Evolutionary conservation across 2,888 invertebrate species (phyloP).

Genomic region (Macrosoma leucophasiata): DNA sequence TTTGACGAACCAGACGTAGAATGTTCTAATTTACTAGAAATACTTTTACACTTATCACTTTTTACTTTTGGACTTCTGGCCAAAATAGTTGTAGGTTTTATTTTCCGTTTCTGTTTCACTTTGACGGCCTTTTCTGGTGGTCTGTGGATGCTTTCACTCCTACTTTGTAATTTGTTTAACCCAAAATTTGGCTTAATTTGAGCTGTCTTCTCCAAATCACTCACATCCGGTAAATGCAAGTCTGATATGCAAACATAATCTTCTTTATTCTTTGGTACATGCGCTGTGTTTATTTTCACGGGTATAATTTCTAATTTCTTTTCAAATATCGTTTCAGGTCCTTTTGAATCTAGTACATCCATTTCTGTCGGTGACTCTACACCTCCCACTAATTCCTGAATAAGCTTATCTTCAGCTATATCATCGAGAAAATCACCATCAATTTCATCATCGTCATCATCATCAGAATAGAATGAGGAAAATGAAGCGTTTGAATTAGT

Average conservation of each 20-base stretch:
- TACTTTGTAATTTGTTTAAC: constrained; percentile 55
- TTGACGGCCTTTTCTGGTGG: constrained; percentile 63
- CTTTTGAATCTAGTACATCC: constrained; percentile 58
- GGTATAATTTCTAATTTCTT: constrained; percentile 65
- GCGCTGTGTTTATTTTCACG: constrained; percentile 54
- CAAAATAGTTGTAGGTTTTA: constrained; percentile 46
- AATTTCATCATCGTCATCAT: constrained; percentile 44
- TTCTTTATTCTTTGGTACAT: constrained; percentile 44
- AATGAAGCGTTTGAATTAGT: constrained; percentile 51
- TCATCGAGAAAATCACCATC: constrained; percentile 49
- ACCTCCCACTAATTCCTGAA: constrained; percentile 64
- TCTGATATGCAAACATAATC: constrained; percentile 60
- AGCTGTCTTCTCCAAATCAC: constrained; percentile 53
- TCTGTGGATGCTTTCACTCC: constrained; percentile 62
- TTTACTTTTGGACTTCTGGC: constrained; percentile 37
- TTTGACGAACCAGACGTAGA: constrained; percentile 77
- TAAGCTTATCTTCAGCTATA: constrained; percentile 55
- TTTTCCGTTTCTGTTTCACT: constrained; percentile 49
- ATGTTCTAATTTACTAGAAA: constrained; percentile 54
- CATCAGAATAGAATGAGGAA: constrained; percentile 58
- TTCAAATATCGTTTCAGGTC: constrained; percentile 55
- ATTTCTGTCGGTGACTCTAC: constrained; percentile 59
- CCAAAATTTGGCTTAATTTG: constrained; percentile 65
- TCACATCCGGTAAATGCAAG: constrained; percentile 52
- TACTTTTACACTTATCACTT: constrained; percentile 38